Evolutionary conservation across 2,113 vertebrate genomes (phyloP).

Genomic region (Plecotus auritus): DNA sequence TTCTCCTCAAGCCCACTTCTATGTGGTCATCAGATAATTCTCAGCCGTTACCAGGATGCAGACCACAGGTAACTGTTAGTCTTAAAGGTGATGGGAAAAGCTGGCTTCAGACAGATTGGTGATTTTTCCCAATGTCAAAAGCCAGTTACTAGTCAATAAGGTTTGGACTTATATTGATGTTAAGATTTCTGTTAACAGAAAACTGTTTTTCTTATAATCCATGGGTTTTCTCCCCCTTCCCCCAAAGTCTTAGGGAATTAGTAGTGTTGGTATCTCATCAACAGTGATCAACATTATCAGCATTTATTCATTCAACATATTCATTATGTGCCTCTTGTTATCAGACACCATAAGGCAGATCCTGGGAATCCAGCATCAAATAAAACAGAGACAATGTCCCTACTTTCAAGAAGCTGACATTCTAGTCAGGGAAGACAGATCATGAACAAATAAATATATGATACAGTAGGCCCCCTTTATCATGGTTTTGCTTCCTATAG

Average conservation of each 20-base stretch:
- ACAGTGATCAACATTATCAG: neutral
- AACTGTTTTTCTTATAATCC: neutral
- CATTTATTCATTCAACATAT: neutral
- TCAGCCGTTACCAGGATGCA: neutral
- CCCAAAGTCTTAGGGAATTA: neutral
- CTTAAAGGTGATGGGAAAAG: neutral
- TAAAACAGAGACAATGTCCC: neutral
- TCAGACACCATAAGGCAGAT: neutral
- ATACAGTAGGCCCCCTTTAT: no score
- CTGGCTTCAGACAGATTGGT: neutral
- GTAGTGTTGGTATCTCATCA: neutral
- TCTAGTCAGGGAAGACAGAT: neutral
- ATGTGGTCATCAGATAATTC: neutral
- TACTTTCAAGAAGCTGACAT: neutral
- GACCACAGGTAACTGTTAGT: neutral
- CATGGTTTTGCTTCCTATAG: neutral
- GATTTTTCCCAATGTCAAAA: neutral
- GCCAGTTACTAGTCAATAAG: neutral
- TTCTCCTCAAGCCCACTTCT: neutral
- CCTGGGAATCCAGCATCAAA: neutral
- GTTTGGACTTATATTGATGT: neutral
- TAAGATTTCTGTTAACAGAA: neutral
- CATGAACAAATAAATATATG: neutral
- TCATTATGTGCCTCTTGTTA: neutral
- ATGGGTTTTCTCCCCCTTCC: no score